Base-by-base conservation (phyloP, 2,797 vertebrate species). In the Hybognathus amarus region DNA sequence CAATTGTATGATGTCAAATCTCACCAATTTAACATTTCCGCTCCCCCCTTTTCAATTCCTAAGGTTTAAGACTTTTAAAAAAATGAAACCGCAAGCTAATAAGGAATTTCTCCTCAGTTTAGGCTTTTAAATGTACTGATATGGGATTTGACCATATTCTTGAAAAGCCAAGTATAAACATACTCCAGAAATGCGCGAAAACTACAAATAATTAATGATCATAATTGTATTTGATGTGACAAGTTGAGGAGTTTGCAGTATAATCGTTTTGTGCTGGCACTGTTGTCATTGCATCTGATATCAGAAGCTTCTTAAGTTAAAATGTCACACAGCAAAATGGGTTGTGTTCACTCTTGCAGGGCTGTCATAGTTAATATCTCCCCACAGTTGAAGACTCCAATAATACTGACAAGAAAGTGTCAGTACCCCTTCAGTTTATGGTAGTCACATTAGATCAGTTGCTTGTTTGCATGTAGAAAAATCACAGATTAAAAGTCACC, bases 331-430 rank as follows among this genome's bases (percentile, higher is more conserved):
- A 45, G 15, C 18, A 36, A 24, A 80, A 69, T 45, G 38, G 54
- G 77, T 61, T 80, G 47, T 64, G 17, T n/a, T 79, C 17, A 47
- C 18, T 54, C 13, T 33, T 83, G 69, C 69, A 68, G 77, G 63
- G 77, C 64, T 54, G 64, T 68, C 77, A 68, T 22, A 33, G 40
- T 63, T 45, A 73, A 73, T 45, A 77, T 73, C 20, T 47, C 18
- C 40, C 18, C 12, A 64, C 42, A 38, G 30, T 24, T 63, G 38
- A 64, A 36, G 68, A 71, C 11, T 33, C 36, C n/a, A 69, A 73
- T 13, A 81, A 81, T 59, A 70, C 8, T 36, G 27, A 81, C 79
- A 73, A 36, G 40, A 30, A 68, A 40, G 11, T 63, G 56, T 77
- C 79, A 45, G 38, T 11, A 20, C 7, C 22, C 47, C 50, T 18